A percentile compares a stretch with the other conserved stretches of the same genome.
These are phyloP conservation scores for Sorex fumeus DNA, from an alignment of 2,113 vertebrate genomes.

Conservation along the genomic window DNA sequence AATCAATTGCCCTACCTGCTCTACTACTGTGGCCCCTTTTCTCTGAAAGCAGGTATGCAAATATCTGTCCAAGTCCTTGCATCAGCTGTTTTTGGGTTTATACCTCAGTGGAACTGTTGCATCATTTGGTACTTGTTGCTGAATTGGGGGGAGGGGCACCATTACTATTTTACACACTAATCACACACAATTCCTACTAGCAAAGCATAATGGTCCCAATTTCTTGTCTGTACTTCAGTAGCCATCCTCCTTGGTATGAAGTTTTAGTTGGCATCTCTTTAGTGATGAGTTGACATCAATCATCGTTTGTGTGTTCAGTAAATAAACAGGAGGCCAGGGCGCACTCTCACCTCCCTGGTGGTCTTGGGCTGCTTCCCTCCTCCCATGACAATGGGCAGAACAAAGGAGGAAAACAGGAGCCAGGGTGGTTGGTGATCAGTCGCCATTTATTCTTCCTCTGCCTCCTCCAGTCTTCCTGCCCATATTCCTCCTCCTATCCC, in stretches of 20 bases:
- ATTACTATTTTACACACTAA: neutral
- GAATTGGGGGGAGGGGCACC: neutral
- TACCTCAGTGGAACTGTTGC: neutral
- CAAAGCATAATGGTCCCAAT: neutral
- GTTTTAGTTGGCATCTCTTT: neutral
- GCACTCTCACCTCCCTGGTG: too few relatives aligned
- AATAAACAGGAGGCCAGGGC: too few relatives aligned
- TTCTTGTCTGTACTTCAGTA: neutral
- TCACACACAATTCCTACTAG: neutral
- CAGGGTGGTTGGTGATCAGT: too few relatives aligned
- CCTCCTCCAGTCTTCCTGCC: too few relatives aligned
- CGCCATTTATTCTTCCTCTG: too few relatives aligned
- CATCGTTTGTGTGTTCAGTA: too few relatives aligned
- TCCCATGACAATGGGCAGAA: too few relatives aligned
- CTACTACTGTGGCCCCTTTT: neutral
- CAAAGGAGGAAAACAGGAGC: too few relatives aligned
- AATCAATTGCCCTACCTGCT: neutral
- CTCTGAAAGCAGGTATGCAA: neutral
- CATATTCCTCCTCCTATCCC: too few relatives aligned
- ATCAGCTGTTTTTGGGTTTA: neutral
- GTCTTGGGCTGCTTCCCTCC: too few relatives aligned
- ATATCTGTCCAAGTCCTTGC: neutral
- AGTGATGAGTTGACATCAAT: too few relatives aligned
- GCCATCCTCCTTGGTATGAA: neutral
- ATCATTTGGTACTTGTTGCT: neutral